Base-by-base conservation (phyloP, 2,113 vertebrate species). In the Lepidothrix coronata region DNA sequence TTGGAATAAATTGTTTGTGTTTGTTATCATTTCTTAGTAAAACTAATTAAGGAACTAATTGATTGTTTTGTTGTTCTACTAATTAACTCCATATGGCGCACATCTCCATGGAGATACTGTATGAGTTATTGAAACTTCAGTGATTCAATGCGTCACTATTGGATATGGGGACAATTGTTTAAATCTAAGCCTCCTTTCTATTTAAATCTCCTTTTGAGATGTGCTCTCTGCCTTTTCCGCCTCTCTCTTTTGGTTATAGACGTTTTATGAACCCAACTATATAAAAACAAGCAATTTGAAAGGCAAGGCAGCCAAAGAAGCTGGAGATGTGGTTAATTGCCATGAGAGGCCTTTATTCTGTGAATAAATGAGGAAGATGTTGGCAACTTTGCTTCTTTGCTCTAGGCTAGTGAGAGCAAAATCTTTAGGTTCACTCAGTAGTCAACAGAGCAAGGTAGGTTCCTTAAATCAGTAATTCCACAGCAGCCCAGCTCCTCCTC, bases 41-140 rank as follows among this genome's bases (percentile, higher is more conserved):
- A 98, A 98, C 98, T 98, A 98, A 98, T 98, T 98, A 98, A 97
- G 97, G 94, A 98, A 98, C 97, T 98, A 98, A 98, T 98, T 98
- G 98, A 98, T 98, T 98, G 98, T 98, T 98, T 98, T 98, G 98
- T 98, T 98, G 97, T 97, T 96, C 97, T 98, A 93, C 98, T 98
- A 98, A 98, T 98, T 98, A 98, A 98, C 98, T 98, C 98, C 98
- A 98, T 98, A 98, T 98, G 98, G 98, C 98, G 97, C 97, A 94
- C 97, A 98, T 98, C 98, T 98, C 98, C 98, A 98, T 98, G 97
- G 98, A 98, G 98, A 98, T 98, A 94, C 95, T 95, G 96, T 96
- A 97, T 98, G 98, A 98, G 97, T 98, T 98, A 98, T 97, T 96
- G 97, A 96, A 97, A 98, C 92, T 92, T 91, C 96, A 95, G 96